Conservation (phyloP, 2,113 vertebrate species). For the Nibea coibor region DNA sequence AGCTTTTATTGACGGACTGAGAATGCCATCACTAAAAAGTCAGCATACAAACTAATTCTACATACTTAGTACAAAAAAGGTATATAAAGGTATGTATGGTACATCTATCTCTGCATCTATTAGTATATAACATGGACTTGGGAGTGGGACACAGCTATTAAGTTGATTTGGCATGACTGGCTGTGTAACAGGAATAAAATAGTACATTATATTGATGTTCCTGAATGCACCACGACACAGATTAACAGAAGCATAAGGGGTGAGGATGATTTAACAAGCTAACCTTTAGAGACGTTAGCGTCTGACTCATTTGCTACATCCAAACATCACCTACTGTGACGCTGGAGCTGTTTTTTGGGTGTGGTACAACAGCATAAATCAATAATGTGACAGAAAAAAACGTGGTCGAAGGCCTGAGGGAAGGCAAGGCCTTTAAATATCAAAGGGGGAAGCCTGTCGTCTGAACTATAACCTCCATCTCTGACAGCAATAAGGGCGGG, state of each 20-base stretch:
- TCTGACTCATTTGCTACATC: background rate
- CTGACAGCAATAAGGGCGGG: slow-evolving; percentile 15
- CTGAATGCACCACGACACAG: background rate
- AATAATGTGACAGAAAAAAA: slow-evolving; percentile 25
- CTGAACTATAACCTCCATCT: slow-evolving; percentile 64
- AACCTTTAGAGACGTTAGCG: background rate
- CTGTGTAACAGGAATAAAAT: background rate
- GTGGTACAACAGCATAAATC: slow-evolving; percentile 23
- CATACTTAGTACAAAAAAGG: background rate
- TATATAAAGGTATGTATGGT: background rate
- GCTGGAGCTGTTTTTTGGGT: background rate
- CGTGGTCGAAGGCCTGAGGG: slow-evolving; percentile 52
- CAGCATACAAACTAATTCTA: background rate
- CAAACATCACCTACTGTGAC: background rate
- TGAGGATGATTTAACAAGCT: slow-evolving; percentile 1
- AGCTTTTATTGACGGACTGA: background rate
- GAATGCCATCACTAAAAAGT: background rate
- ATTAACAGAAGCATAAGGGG: slow-evolving; percentile 1
- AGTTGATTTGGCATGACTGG: background rate
- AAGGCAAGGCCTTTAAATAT: slow-evolving; percentile 71
- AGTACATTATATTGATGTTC: background rate
- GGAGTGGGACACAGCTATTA: no score
- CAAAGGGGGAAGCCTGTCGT: slow-evolving; percentile 39
- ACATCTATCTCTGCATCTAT: background rate
- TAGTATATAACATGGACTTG: background rate